Evolutionary conservation across 2,797 vertebrate species (phyloP), one percentile per base, ranked within the genome.

Genomic region (Enteromius trimaculatus): DNA sequence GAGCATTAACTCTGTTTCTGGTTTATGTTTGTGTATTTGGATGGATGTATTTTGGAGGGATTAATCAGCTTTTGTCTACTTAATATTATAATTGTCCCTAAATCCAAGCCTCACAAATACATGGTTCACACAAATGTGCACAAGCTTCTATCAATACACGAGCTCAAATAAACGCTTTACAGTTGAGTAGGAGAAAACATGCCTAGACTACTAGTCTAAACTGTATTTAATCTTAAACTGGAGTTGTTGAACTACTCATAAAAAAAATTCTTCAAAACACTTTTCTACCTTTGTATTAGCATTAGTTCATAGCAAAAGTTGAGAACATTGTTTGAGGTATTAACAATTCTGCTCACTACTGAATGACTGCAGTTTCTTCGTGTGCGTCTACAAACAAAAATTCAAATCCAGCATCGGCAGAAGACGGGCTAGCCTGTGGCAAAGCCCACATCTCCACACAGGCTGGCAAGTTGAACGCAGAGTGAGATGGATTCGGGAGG

Each of bases 401-500:
- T 44, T 75, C 71, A 77, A 55, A 58, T 34, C 47, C 78, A 76
- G 64, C 64, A 37, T 47, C 51, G 29, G 62, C 64, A 37, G 62
- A 75, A 76, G 39, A 76, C 8, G 16, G 62, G 49, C 37, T 84
- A 76, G 65, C 79, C 65, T 71, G 55, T 71, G 55, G 84, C 84
- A 77, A 77, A 70, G 65, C 31, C 65, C 68, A 64, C 72, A 70
- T 70, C 65, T 77, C 66, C 68, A 78, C 68, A 71, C 68, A 85
- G 49, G 70, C 75, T 82, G 47, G 69, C 9, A 64, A 79, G 75
- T 11, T 19, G 49, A 77, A 19, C 51, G 16, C 74, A 77, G 74
- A 78, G 68, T 17, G 85, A 92, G 91, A 92, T 90, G 89, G 90
- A 93, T 93, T 90, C 91, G 86, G 85, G 83, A 87, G 81, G 90